Evolutionary conservation across 2,888 invertebrate species (phyloP).

Genomic region (Diarsia rubi): DNA sequence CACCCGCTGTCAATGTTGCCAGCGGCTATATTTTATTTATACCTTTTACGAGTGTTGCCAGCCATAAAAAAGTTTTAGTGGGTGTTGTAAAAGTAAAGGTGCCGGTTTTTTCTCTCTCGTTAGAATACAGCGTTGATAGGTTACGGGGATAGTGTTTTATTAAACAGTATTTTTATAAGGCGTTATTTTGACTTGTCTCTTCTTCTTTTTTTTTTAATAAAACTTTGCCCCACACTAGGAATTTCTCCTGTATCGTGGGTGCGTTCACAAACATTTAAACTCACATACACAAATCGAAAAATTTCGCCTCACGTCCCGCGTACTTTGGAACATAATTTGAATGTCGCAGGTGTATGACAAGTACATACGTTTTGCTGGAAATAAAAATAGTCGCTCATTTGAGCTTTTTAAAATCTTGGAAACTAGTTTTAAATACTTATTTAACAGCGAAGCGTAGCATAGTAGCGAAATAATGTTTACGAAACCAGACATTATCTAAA

Average conservation of each 20-base stretch:
- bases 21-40: slow-evolving; percentile 86
- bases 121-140: slow-evolving; percentile 80
- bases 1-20: slow-evolving; percentile 81
- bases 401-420: neutral
- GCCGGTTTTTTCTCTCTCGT: slow-evolving; percentile 75
- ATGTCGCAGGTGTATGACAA: neutral
- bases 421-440: neutral
- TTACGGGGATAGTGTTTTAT: slow-evolving; percentile 68
- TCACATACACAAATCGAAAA: no score
- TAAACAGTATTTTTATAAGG: slow-evolving; percentile 55
- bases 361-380: neutral
- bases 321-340: neutral
- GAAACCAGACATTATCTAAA: neutral
- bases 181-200: slow-evolving; percentile 23
- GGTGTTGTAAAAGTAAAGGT: slow-evolving; percentile 83
- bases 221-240: no score
- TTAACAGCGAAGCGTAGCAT: neutral
- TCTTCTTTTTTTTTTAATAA: no score
- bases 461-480: neutral
- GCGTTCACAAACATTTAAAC: no score
- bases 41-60: slow-evolving; percentile 87
- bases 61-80: slow-evolving; percentile 88
- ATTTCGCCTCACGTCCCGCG: neutral
- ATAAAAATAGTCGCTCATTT: neutral
- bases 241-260: no score